Percentiles rank a stretch among this genome's conserved stretches.
phyloP scores from a whole-genome alignment of 2,797 vertebrate genomes.

The Manis crassicaudata region DNA sequence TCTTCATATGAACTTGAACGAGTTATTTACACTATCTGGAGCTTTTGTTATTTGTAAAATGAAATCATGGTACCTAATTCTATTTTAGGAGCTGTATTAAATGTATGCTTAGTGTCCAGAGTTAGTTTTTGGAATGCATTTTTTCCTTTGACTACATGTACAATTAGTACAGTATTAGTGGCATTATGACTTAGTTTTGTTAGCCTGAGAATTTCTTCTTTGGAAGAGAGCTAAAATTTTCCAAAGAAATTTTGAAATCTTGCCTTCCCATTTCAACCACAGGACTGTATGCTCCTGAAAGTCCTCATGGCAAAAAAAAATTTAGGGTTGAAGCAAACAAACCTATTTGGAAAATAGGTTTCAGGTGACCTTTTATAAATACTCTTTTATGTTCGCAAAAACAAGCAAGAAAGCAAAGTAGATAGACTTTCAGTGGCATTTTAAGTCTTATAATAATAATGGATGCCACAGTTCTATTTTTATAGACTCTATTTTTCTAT shows the following conservation, averaged over 20 bases:
- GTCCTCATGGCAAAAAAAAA: background rate
- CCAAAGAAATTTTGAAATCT: background rate
- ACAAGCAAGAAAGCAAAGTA: background rate
- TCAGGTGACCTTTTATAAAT: background rate
- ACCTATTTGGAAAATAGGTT: background rate
- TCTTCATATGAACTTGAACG: background rate
- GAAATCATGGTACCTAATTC: background rate
- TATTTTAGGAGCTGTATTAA: background rate
- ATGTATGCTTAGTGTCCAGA: background rate
- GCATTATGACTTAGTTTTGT: background rate
- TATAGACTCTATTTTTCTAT: background rate
- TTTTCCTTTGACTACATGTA: background rate
- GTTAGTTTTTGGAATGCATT: background rate
- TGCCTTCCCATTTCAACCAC: background rate
- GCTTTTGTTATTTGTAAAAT: background rate
- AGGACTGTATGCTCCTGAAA: background rate
- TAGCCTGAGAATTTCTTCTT: background rate
- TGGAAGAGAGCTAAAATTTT: conserved; percentile 30
- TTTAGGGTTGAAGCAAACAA: background rate
- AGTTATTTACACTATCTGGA: background rate
- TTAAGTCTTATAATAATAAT: background rate
- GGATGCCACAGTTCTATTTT: background rate
- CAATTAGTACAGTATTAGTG: background rate
- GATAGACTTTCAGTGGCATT: background rate
- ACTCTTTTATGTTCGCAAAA: background rate